A percentile compares a stretch with the other conserved stretches of the same genome.
Evolutionary conservation across 2,113 vertebrate species (phyloP).

Genomic region (Gymnobelideus leadbeateri): DNA sequence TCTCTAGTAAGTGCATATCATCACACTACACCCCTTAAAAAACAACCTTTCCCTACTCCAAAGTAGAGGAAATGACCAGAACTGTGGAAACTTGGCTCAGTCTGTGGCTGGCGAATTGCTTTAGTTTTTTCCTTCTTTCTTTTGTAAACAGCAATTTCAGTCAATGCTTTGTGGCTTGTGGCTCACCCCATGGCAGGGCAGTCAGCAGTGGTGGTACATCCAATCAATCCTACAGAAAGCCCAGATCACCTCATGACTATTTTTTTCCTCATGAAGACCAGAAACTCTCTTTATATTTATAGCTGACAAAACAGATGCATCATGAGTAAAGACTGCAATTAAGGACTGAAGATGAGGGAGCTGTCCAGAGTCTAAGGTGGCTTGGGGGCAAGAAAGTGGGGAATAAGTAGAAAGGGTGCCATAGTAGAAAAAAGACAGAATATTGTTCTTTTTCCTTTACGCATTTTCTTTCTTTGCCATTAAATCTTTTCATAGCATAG

Average conservation of each 20-base stretch:
- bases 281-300: slow-evolving; percentile 41
- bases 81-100: slow-evolving; percentile 9
- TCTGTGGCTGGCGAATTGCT: background rate
- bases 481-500: background rate
- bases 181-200: slow-evolving; percentile 27
- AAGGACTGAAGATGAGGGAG: background rate
- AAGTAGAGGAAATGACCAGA: background rate
- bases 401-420: background rate
- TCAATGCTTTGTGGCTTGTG: slow-evolving; percentile 64
- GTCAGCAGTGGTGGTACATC: slow-evolving; percentile 14
- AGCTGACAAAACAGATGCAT: slow-evolving; percentile 23
- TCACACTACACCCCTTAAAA: background rate
- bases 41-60: background rate
- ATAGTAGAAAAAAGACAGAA: slow-evolving; percentile 6
- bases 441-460: background rate
- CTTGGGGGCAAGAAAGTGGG: background rate
- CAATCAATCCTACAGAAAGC: slow-evolving; percentile 36
- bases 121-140: background rate
- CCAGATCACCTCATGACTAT: slow-evolving; percentile 4
- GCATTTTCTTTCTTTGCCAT: background rate
- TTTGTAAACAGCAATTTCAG: slow-evolving; percentile 50
- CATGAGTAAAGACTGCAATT: slow-evolving; percentile 10
- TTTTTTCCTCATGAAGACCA: slow-evolving; percentile 13
- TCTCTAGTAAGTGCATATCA: background rate
- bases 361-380: background rate